Percentiles rank a stretch among this genome's conserved stretches.
phyloP scores from a whole-genome alignment of 1,140 invertebrate species.

The Pachypeltis micranthus region DNA sequence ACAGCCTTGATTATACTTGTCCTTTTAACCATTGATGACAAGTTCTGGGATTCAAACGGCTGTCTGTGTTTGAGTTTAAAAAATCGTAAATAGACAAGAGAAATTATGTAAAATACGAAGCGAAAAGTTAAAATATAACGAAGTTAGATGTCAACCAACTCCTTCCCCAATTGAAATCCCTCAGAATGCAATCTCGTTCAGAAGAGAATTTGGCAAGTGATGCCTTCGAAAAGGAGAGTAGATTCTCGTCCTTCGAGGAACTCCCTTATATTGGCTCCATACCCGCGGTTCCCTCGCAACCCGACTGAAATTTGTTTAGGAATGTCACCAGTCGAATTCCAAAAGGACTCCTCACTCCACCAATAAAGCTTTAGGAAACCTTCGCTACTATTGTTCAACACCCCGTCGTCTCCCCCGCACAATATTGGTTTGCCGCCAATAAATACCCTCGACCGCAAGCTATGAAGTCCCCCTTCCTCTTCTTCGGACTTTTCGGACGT shows the following conservation, averaged over 20 bases:
- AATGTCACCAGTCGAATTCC: conserved; percentile 10
- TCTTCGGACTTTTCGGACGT: too few relatives aligned
- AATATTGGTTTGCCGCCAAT: conserved; percentile 5
- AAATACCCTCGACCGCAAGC: background rate
- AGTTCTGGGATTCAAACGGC: too few relatives aligned
- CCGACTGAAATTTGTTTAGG: conserved; percentile 6
- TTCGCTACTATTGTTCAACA: background rate
- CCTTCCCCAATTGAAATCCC: too few relatives aligned
- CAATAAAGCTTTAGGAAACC: background rate
- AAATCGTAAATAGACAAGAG: too few relatives aligned
- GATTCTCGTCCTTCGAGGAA: background rate
- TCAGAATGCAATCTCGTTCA: too few relatives aligned
- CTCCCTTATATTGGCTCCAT: conserved; percentile 2
- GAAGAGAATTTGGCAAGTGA: background rate
- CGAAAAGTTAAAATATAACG: too few relatives aligned
- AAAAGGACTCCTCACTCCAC: background rate
- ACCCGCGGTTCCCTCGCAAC: background rate
- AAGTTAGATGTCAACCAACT: too few relatives aligned
- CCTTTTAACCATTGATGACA: too few relatives aligned
- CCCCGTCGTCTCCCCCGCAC: background rate
- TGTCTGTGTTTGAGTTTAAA: too few relatives aligned
- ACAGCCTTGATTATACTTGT: too few relatives aligned
- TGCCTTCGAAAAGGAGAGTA: background rate
- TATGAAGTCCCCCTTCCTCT: too few relatives aligned
- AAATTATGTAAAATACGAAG: too few relatives aligned